Evolutionary conservation across 2,113 vertebrate genomes (phyloP), one percentile per base, ranked within the genome.

Genomic region (Diphyllodes magnificus): DNA sequence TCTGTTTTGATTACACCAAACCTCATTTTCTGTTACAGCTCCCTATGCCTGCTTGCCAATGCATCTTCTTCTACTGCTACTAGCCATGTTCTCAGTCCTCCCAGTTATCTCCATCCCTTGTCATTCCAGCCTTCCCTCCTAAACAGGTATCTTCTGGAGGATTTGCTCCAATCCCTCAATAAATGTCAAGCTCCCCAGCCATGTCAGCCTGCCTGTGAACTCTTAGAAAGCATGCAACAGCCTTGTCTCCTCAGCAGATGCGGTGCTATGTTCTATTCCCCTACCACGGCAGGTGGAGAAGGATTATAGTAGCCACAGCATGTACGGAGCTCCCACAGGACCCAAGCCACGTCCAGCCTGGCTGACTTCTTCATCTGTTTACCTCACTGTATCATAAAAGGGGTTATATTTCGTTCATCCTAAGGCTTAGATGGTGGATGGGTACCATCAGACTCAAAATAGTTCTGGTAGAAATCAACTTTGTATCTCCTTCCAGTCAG

Each of bases 281-380:
- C 44, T 39, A 21, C 9, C 20, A 49, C 0, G 2, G n/a, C 3
- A 3, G 20, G 15, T 7, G 17, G n/a, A 47, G 40, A 57, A 80
- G 15, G 18, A 27, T 35, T 31, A 13, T 0, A 49, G 44, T 5
- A 33, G 13, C 30, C 31, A 37, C 70, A 21, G 14, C 25, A 47
- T 3, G 17, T 11, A 18, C 9, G 63, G 35, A 63, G 24, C 10
- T 37, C 15, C 14, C 27, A 18, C 10, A 68, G 47, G 39, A 9
- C 8, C 25, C 57, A 44, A 6, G 11, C 10, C 44, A 65, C 7
- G 6, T 54, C 28, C 27, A 56, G 7, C 27, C 39, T 19, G 27
- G 30, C 24, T 61, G 22, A 19, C 7, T 82, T 60, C 21, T 31
- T 53, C 17, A 22, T 54, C 30, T 71, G 15, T 31, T 78, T 39